A percentile compares a stretch with the other conserved stretches of the same genome.
phyloP scores from a whole-genome alignment of 1,140 invertebrate genomes.

The Sarcophaga peregrina region DNA sequence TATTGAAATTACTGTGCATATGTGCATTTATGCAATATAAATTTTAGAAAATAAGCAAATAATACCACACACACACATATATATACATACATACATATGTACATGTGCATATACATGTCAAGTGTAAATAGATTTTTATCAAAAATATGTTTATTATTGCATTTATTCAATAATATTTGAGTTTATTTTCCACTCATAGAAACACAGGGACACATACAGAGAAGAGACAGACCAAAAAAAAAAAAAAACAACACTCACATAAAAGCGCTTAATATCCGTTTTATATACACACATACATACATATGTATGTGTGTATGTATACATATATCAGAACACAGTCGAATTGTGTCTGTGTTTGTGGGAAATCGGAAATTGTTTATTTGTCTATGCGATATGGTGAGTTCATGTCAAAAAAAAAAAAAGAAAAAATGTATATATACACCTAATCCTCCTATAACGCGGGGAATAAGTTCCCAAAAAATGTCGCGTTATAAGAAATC shows the following conservation, averaged over 20 bases:
- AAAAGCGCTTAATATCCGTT: not conserved
- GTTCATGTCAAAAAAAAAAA: not conserved
- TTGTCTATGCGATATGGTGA: conserved; percentile 21
- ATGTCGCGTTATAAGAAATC: too few relatives aligned
- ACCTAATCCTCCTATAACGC: not conserved
- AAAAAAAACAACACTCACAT: not conserved
- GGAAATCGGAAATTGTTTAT: conserved; percentile 20
- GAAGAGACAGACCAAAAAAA: too few relatives aligned
- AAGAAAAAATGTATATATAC: not conserved
- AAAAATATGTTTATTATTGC: conserved; percentile 27
- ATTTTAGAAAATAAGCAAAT: too few relatives aligned
- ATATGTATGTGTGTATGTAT: not conserved
- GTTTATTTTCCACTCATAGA: not conserved
- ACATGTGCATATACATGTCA: not conserved
- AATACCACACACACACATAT: too few relatives aligned
- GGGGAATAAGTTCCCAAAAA: too few relatives aligned
- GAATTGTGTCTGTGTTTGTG: not conserved
- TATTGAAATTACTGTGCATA: too few relatives aligned
- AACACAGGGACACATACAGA: too few relatives aligned
- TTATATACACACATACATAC: not conserved
- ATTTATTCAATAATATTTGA: not conserved
- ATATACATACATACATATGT: too few relatives aligned
- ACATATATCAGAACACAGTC: not conserved
- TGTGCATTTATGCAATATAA: too few relatives aligned
- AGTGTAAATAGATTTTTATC: conserved; percentile 14